Evolutionary conservation across 2,797 vertebrate species (phyloP).

Genomic region (Lacerta agilis): DNA sequence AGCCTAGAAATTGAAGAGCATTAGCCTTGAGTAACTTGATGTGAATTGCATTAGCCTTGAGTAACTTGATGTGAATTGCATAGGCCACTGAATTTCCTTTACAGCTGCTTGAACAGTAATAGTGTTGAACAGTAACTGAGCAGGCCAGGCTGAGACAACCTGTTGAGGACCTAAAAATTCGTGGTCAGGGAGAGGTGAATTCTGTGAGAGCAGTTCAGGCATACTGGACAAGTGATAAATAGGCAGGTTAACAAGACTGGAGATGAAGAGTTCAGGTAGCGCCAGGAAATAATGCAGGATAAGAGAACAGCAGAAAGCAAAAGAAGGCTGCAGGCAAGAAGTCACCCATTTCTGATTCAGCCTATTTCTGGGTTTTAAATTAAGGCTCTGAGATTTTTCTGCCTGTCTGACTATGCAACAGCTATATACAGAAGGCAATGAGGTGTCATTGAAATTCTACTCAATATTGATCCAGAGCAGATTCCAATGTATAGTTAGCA

Average conservation of each 20-base stretch:
- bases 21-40: neutral
- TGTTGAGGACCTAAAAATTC: neutral
- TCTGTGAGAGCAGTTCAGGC: neutral
- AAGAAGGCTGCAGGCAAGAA: no score
- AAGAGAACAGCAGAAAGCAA: neutral
- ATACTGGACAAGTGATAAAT: neutral
- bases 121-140: neutral
- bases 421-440: neutral
- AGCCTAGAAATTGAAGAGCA: neutral
- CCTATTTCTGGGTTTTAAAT: neutral
- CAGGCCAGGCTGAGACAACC: neutral
- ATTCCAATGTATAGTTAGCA: no score
- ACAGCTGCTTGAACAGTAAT: neutral
- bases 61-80: neutral
- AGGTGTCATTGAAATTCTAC: no score
- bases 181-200: neutral
- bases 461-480: no score
- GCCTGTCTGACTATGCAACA: neutral
- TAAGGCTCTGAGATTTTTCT: neutral
- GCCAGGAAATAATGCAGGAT: neutral
- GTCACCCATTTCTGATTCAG: neutral
- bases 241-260: neutral
- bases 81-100: neutral
- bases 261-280: neutral
- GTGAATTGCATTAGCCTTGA: neutral